Evolutionary conservation across 2,797 vertebrate genomes (phyloP), one percentile per base, ranked within the genome.

Genomic region (Ispidina picta): DNA sequence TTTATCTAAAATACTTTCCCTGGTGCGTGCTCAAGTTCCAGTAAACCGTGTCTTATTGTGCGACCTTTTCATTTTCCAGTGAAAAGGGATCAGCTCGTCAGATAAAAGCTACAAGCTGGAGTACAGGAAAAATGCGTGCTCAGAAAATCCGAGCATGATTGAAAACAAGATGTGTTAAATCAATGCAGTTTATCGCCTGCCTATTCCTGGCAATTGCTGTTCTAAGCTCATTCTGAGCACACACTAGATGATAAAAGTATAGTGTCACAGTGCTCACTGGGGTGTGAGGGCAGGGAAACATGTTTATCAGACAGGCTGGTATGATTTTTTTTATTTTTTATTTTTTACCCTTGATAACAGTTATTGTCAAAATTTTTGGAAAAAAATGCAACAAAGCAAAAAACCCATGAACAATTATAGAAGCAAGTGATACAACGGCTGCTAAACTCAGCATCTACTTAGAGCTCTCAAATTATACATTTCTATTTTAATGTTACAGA

Each of bases 91-190:
- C 98, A 98, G 97, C 98, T 98, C 97, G 97, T 98, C 98, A 98
- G 98, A 98, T 98, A 98, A 98, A 98, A 98, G 98, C 98, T 97
- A 98, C 98, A 97, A 98, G 97, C 97, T 92, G 23, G 92, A 97
- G 98, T 98, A 98, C 97, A 98, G 97, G 98, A 97, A 98, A 98
- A 98, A 98, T 97, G 97, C 97, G 96, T 98, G 98, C 97, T 98
- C 97, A 97, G 97, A 98, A 98, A 98, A 98, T 98, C 98, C 96
- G 96, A 98, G 98, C 98, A 98, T 98, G 98, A 98, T 98, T 98
- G 98, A 98, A 98, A 98, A 98, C 98, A 98, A 98, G 98, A 98
- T 98, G 98, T 98, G 98, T 98, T 98, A 98, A 98, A 98, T 98
- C 98, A 98, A 98, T 98, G 98, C 97, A 95, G 97, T 98, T 98